These are phyloP conservation scores for Enteromius viviparus DNA, from an alignment of 2,797 vertebrate species.

Conservation along the genomic window DNA sequence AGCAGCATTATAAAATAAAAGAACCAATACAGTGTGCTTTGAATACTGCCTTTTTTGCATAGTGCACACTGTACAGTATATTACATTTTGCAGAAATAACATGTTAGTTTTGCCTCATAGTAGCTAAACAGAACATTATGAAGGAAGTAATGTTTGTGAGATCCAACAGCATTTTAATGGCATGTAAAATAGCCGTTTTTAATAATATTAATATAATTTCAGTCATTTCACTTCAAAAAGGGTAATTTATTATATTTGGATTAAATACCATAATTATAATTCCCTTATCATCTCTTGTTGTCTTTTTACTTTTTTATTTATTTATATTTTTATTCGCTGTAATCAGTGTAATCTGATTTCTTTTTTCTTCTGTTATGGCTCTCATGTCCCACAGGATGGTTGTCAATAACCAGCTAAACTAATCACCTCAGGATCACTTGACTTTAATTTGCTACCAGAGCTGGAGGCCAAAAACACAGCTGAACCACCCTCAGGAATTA, in stretches of 20 bases:
- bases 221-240: background rate
- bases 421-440: conserved; percentile 33
- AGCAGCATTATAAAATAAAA: background rate
- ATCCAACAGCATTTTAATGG: background rate
- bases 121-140: background rate
- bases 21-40: background rate
- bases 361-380: conserved; percentile 22
- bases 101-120: too few relatives aligned
- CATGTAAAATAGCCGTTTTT: background rate
- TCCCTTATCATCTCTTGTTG: background rate
- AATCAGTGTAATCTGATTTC: background rate
- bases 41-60: background rate
- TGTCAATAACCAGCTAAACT: conserved; percentile 22
- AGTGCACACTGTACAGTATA: background rate
- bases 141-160: background rate
- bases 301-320: background rate
- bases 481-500: conserved; percentile 33
- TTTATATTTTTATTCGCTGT: background rate
- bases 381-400: background rate
- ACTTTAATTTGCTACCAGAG: conserved; percentile 31
- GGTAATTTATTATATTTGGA: background rate
- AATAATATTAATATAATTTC: background rate
- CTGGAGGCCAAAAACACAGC: conserved; percentile 6
- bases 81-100: background rate
- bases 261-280: background rate